Evolutionary conservation across 2,888 invertebrate genomes (phyloP).

Genomic region (Dysmachus trigonus): DNA sequence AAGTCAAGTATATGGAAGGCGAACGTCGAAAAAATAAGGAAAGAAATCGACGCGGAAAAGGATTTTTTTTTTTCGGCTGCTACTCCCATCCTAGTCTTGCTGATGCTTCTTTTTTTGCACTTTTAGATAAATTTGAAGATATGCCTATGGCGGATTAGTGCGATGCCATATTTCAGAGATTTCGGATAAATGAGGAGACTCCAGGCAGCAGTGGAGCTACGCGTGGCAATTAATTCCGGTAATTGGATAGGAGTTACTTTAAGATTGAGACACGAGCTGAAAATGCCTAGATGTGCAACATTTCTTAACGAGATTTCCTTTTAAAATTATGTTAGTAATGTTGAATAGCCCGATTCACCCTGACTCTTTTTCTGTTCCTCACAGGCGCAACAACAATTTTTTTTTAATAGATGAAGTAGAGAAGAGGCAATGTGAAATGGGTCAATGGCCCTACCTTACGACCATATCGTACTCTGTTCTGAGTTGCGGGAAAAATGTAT

Average conservation of each 20-base stretch:
- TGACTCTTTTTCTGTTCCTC: too few relatives aligned
- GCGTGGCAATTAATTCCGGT: not conserved
- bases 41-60: not conserved
- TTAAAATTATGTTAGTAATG: not conserved
- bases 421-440: too few relatives aligned
- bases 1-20: slow-evolving; percentile 15
- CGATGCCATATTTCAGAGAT: slow-evolving; percentile 4
- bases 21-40: not conserved
- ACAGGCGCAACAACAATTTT: too few relatives aligned
- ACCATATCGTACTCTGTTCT: too few relatives aligned
- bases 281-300: not conserved
- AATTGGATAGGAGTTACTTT: not conserved
- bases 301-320: not conserved
- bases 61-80: not conserved
- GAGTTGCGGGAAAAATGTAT: too few relatives aligned
- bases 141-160: not conserved
- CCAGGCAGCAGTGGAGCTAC: not conserved
- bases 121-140: slow-evolving; percentile 9
- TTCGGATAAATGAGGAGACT: not conserved
- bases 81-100: not conserved
- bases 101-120: not conserved
- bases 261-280: not conserved
- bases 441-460: too few relatives aligned
- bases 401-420: too few relatives aligned
- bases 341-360: too few relatives aligned